Percentiles rank a stretch among this genome's conserved stretches.
phyloP scores from a whole-genome alignment of 1,140 invertebrate species.

The Pseudomyrmex sp. region DNA sequence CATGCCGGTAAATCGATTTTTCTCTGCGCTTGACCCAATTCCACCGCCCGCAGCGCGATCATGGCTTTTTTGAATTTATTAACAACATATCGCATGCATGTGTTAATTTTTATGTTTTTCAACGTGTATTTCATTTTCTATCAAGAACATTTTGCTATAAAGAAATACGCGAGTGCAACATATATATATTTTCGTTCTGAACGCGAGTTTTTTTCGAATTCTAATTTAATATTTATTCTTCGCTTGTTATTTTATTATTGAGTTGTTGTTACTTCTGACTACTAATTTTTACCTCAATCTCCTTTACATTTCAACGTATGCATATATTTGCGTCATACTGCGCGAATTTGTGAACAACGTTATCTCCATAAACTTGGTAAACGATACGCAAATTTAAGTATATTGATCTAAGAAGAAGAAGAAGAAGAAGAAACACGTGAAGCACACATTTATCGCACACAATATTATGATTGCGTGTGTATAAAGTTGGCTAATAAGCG shows the following conservation, averaged over 20 bases:
- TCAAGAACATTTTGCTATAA: neutral
- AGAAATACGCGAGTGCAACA: neutral
- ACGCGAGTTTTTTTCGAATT: too few species aligned
- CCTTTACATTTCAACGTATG: neutral
- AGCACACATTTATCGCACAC: conserved; percentile 12
- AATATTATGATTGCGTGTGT: conserved; percentile 53
- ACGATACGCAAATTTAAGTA: neutral
- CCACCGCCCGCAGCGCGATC: neutral
- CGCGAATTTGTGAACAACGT: neutral
- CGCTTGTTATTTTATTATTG: neutral
- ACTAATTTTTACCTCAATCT: neutral
- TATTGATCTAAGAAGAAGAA: conserved; percentile 46
- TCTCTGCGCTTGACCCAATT: conserved; percentile 56
- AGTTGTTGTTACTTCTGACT: neutral
- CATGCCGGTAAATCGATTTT: conserved; percentile 90
- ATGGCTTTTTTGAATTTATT: conserved; percentile 29
- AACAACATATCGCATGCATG: neutral
- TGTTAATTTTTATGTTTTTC: conserved; percentile 1
- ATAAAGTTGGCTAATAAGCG: neutral
- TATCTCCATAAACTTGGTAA: conserved; percentile 42
- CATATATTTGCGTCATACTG: neutral
- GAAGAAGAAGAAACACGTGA: neutral
- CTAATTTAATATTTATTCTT: neutral
- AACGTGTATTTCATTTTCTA: neutral
- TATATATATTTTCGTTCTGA: neutral